A percentile compares a stretch with the other conserved stretches of the same genome.
These are phyloP conservation scores for Pampus argenteus DNA, from an alignment of 2,797 vertebrate species.

Conservation along the genomic window DNA sequence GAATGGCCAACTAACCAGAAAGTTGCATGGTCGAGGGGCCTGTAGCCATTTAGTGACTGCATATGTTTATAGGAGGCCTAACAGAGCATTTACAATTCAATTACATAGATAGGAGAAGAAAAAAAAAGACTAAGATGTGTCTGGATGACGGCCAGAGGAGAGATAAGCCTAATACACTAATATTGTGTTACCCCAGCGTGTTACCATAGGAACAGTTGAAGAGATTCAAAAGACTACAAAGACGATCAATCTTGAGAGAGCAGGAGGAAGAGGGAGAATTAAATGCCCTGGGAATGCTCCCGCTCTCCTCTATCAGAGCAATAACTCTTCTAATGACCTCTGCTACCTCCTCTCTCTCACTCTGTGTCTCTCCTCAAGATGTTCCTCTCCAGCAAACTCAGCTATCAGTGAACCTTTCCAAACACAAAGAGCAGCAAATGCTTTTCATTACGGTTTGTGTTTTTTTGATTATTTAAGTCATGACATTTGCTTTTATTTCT, in stretches of 20 bases:
- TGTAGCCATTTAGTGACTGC: conserved; percentile 78
- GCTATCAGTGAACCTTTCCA: conserved; percentile 66
- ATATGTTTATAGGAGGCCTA: conserved; percentile 83
- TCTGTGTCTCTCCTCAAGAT: conserved; percentile 45
- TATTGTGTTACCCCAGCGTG: conserved; percentile 86
- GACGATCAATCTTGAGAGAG: conserved; percentile 86
- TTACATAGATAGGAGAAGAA: conserved; percentile 82
- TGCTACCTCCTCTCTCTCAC: conserved; percentile 70
- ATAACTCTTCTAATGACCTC: conserved; percentile 85
- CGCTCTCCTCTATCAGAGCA: conserved; percentile 83
- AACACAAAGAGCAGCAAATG: conserved; percentile 65
- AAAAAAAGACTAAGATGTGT: conserved; percentile 78
- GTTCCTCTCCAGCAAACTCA: conserved; percentile 60
- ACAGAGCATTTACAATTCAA: conserved; percentile 87
- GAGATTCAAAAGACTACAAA: conserved; percentile 88
- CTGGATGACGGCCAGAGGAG: conserved; percentile 85
- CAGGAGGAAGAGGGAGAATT: conserved; percentile 84
- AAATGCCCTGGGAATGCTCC: conserved; percentile 86
- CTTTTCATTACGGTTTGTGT: conserved; percentile 56
- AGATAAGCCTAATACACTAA: conserved; percentile 88
- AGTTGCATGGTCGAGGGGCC: conserved; percentile 63
- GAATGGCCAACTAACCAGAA: conserved; percentile 72
- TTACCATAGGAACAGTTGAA: conserved; percentile 87
- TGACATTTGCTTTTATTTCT: conserved; percentile 44
- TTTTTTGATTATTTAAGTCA: conserved; percentile 52